Base-by-base conservation (phyloP, 2,888 invertebrate species). In the Sinotaia quadrata region DNA sequence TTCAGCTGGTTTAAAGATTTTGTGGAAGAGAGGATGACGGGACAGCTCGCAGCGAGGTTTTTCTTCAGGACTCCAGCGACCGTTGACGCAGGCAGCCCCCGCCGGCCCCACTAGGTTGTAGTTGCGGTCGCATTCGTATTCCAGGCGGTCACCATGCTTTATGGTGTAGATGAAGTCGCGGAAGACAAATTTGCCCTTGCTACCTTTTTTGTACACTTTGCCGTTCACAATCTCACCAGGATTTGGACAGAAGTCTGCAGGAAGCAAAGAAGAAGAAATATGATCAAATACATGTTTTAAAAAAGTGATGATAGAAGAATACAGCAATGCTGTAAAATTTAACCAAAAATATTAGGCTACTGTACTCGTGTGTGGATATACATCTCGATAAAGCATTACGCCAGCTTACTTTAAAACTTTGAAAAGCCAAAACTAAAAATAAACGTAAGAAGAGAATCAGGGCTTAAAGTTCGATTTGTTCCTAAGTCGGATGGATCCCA, bases 41-140 rank as follows among this genome's bases (percentile, higher is more conserved):
- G 94, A 95, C 0, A 93, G 91, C 0, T 93, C 90, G 83, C 97
- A 97, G 92, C 79, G 76, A 0, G 97, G 96, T 58, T 95, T 87
- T 79, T 95, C 93, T 75, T 92, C 91, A 0, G 98, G 98, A 75
- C 95, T 94, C 98, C 98, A 98, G 71, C 92, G 92, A 0, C 97
- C 97, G 8, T 96, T 95, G 33, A 98, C 92, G 81, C 98, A 98
- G 0, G 97, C 98, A 0, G 98, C 97, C 78, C 92, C 93, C 0
- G 95, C 94, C 76, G 93, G 92, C 1, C 97, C 97, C 31, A 93
- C 92, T 33, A 97, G 87, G 0, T 95, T 94, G 84, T 94, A 97
- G 0, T 96, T 96, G 82, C 94, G 94, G 79, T 96, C 94, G 85
- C 97, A 98, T 82, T 97, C 96, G 87, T 96, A 98, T 93, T 95